Conservation (phyloP, 2,888 invertebrate species). For the Sphaeridia pumilis region DNA sequence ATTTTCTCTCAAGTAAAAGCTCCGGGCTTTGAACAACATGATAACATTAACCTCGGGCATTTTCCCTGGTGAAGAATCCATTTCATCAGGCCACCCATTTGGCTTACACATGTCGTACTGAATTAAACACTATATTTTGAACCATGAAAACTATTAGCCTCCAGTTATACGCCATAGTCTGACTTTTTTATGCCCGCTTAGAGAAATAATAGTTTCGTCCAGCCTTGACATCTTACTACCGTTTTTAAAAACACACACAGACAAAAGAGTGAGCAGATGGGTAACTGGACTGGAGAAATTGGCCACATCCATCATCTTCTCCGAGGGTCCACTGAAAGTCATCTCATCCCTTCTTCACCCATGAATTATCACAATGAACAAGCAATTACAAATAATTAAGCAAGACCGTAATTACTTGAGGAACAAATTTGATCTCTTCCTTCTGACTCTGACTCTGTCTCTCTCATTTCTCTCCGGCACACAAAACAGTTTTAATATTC, state of each 20-base stretch:
- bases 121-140: not conserved
- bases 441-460: not conserved
- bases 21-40: no score
- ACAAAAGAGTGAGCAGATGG: not conserved
- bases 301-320: not conserved
- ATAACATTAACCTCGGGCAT: no score
- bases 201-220: not conserved
- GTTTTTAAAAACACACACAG: not conserved
- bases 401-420: constrained; percentile 14
- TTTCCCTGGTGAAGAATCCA: no score
- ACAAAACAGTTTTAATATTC: constrained; percentile 1
- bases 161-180: not conserved
- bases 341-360: not conserved
- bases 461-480: not conserved
- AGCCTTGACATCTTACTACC: not conserved
- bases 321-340: not conserved
- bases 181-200: not conserved
- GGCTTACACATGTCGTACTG: not conserved
- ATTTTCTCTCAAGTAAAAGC: no score
- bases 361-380: not conserved
- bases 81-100: not conserved
- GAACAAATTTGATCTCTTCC: constrained; percentile 6
- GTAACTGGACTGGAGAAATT: not conserved
- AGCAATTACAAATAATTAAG: constrained; percentile 17
- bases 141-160: not conserved